Conservation (phyloP, 1,140 invertebrate species). For the Metaphire vulgaris region DNA sequence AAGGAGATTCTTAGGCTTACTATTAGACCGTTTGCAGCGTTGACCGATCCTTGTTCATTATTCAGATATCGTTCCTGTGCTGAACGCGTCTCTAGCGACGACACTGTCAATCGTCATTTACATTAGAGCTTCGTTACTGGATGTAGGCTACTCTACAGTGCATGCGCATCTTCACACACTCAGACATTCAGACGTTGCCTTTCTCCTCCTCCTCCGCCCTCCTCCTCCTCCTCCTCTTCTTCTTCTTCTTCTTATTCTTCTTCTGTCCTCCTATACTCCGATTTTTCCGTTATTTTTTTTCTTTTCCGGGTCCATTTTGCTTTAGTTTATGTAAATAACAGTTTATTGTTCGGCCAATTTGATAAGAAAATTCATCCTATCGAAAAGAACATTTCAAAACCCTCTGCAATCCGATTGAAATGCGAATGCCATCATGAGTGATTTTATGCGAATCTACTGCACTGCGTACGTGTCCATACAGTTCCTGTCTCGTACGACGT, state of each 20-base stretch:
- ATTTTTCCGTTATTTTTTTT: not conserved
- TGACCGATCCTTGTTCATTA: not conserved
- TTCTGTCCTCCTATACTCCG: not conserved
- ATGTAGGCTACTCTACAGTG: no score
- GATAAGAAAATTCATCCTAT: not conserved
- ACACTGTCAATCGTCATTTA: not conserved
- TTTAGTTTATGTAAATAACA: not conserved
- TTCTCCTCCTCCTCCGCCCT: not conserved
- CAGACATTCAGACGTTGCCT: no score
- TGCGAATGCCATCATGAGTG: no score
- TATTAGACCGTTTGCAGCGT: no score
- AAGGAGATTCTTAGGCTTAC: no score
- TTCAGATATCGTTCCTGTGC: not conserved
- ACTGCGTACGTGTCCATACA: no score
- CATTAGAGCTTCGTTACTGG: not conserved
- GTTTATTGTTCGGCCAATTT: not conserved
- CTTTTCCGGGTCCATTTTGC: not conserved
- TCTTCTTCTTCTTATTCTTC: not conserved
- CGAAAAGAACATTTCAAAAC: not conserved
- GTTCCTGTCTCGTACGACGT: no score
- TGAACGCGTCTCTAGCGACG: no score
- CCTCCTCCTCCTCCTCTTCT: not conserved
- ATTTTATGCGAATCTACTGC: no score
- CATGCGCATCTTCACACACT: no score
- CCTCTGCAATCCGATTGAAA: no score